Base-by-base conservation (phyloP, 2,888 invertebrate genomes). In the Cryptus armator region DNA sequence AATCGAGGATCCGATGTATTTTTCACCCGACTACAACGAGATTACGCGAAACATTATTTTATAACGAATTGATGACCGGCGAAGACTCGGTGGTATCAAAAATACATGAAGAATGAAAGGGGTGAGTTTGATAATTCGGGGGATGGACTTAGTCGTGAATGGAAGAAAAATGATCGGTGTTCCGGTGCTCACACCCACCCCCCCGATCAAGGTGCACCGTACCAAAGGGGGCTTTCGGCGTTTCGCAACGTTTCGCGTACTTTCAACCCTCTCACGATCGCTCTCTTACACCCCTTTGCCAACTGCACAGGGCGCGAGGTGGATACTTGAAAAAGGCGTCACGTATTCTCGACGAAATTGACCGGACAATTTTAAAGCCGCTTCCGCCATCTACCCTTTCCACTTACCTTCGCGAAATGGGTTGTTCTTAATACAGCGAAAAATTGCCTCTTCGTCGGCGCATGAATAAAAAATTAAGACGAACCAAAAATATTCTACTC, bases 311-410 rank as follows among this genome's bases (percentile, higher is more conserved):
- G 68, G 80, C 44, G 24, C 66, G 44, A 71, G 75, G 51, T 51
- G 43, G 51, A 81, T 89, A 89, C 89, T 93, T 93, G 89, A 92
- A 93, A 93, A 94, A 93, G 91, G 91, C 89, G 90, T 93, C 93
- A 94, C 93, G 93, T 93, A 80, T 90, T 88, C 83, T 83, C 84
- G 82, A 87, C 91, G 90, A 93, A 94, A 94, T 94, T 94, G 93
- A 93, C 93, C 93, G 92, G 91, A 93, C 92, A 93, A 93, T 93
- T 93, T 93, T 92, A 91, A 92, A 93, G 93, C 93, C 90, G 90
- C 87, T 68, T 71, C 53, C 68, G 59, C 75, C 87, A 83, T 84
- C 75, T 62, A 66, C 66, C 85, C 43, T 70, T 24, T 62, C 16
- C 43, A 9, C 0, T 24, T n/a, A n/a, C 32, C 43, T 53, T 77